phyloP scores from a whole-genome alignment of 2,113 vertebrate species.

The Hemiscyllium ocellatum region DNA sequence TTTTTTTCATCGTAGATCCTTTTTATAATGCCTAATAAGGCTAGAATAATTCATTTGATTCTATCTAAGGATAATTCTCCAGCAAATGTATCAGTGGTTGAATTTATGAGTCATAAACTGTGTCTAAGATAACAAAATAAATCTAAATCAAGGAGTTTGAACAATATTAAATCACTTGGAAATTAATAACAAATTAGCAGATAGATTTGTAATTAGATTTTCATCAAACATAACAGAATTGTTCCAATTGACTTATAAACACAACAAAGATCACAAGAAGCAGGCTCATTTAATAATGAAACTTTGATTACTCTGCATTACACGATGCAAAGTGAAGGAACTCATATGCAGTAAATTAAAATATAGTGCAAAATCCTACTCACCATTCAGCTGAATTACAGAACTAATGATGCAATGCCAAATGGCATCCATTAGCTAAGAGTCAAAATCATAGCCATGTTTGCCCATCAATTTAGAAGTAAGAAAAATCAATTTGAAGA shows the following conservation, averaged over 20 bases:
- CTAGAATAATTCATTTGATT: constrained; percentile 5
- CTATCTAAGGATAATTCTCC: background rate
- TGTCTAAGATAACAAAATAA: background rate
- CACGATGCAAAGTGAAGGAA: background rate
- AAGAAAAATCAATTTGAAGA: background rate
- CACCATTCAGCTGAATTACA: background rate
- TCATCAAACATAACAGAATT: background rate
- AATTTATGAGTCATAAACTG: constrained; percentile 20
- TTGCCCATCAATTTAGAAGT: background rate
- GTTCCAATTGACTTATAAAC: background rate
- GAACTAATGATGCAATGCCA: background rate
- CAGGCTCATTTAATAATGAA: background rate
- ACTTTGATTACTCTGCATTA: background rate
- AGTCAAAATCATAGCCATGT: background rate
- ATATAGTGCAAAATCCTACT: background rate
- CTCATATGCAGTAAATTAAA: background rate
- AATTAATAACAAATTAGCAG: background rate
- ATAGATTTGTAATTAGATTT: constrained; percentile 7
- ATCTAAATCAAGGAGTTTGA: background rate
- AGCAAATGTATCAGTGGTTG: constrained; percentile 17
- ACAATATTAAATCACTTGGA: constrained; percentile 4
- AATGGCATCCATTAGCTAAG: background rate
- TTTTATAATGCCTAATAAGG: constrained; percentile 30
- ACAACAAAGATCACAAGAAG: background rate
- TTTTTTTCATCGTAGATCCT: background rate